A percentile compares a stretch with the other conserved stretches of the same genome.
These are phyloP conservation scores for Perithous albicinctus DNA, from an alignment of 2,888 invertebrate species.

Conservation along the genomic window DNA sequence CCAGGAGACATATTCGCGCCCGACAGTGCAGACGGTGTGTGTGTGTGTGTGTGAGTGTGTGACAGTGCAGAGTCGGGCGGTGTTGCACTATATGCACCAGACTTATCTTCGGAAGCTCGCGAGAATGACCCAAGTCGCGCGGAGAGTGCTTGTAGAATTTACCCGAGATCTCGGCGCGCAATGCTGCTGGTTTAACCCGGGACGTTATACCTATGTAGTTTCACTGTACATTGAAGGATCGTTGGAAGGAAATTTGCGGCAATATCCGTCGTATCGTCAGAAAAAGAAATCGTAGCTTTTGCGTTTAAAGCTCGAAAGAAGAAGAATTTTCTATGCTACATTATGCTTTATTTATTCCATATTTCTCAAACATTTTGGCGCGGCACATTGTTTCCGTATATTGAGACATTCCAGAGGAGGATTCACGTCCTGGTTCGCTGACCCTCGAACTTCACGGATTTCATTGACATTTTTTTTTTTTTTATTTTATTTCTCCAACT, in stretches of 20 bases:
- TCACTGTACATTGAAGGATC: conserved; percentile 7
- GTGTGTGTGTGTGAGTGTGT: no score
- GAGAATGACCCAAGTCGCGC: conserved; percentile 14
- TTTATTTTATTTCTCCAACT: no score
- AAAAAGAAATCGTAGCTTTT: conserved; percentile 21
- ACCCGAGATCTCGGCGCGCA: neutral
- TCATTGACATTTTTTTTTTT: no score
- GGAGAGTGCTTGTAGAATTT: conserved; percentile 17
- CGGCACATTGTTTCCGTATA: no score
- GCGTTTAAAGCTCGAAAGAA: neutral
- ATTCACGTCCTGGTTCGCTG: no score
- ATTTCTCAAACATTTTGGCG: neutral
- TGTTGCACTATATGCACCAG: conserved; percentile 23
- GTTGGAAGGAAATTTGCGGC: conserved; percentile 8
- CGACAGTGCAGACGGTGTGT: neutral
- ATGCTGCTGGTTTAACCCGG: no score
- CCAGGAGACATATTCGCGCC: neutral
- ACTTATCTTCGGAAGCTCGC: conserved; percentile 19
- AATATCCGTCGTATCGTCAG: conserved; percentile 11
- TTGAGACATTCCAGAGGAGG: no score
- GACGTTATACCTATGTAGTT: neutral
- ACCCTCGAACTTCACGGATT: no score
- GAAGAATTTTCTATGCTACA: no score
- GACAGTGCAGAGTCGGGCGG: conserved; percentile 13
- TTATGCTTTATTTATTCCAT: no score